These are phyloP conservation scores for Ammodramus savannarum DNA, from an alignment of 2,113 vertebrate species.

Conservation along the genomic window DNA sequence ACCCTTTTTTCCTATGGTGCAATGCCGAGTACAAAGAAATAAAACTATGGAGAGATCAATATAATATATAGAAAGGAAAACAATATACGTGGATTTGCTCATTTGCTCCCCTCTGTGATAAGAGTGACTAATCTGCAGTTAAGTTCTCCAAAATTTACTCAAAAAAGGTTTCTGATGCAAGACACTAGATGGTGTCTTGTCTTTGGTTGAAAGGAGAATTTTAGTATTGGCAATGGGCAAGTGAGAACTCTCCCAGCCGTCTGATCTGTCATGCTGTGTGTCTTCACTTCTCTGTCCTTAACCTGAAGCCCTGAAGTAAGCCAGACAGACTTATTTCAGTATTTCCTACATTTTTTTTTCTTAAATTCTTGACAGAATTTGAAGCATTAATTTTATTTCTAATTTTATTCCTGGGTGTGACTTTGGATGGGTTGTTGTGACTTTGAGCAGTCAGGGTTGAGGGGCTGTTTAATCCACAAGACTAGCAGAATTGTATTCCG, in stretches of 20 bases:
- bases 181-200: background rate
- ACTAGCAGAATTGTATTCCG: background rate
- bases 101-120: background rate
- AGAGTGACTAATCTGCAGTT: background rate
- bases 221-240: background rate
- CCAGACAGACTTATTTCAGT: background rate
- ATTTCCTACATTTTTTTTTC: background rate
- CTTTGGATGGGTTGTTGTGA: background rate
- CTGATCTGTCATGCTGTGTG: background rate
- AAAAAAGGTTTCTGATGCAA: background rate
- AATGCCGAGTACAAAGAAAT: background rate
- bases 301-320: background rate
- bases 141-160: background rate
- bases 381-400: background rate
- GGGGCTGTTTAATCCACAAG: background rate
- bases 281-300: background rate
- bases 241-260: background rate
- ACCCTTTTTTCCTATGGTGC: background rate
- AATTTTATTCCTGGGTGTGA: background rate
- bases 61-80: background rate
- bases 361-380: background rate
- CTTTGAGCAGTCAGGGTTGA: background rate
- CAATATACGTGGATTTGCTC: background rate
- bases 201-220: background rate
- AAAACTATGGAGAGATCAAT: background rate